Evolutionary conservation across 1,140 invertebrate species (phyloP), one percentile per base, ranked within the genome.

Genomic region (Rhagoletis zephyria): DNA sequence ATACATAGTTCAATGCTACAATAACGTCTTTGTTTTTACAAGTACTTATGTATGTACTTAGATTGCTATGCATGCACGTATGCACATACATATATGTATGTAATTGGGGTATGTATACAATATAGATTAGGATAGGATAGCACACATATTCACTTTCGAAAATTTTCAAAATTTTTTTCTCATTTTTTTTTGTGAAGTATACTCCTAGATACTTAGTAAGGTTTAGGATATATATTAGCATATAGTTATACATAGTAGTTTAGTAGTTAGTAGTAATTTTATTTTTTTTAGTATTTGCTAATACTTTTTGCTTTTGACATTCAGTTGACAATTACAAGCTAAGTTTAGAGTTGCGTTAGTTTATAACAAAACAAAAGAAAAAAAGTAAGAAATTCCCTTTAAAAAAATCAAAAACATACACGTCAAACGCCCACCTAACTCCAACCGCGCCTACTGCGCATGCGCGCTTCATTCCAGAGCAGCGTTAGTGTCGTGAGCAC

Each of bases 61-160:
- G 6, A 67, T 16, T 63, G 30, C 4, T 67, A 67, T 9, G 19
- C 4, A 40, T 51, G n/a, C 16, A 63, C 30, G 30, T 30, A 30
- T 30, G 30, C 30, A 30, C 30, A 30, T 30, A 30, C 30, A 30
- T 30, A 30, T 30, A 30, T 30, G 30, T 30, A 30, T 30, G 42
- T 77, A 81, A n/a, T 56, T 9, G n/a, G 74, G 74, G 74, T 81
- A 56, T 81, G 74, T 81, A 81, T 81, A 81, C 74, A 81, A 56
- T 81, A 56, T 81, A 81, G 16, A 9, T 56, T 51, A 81, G 74
- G 74, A 81, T 51, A 81, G 74, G 74, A 81, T 81, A 81, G 74
- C 74, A 81, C 45, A 81, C 74, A 81, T 81, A 56, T 30, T 81
- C 48, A 12, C 56, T 81, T 81, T 81, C 10, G 74, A 81, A 81